Base-by-base conservation (phyloP, 2,797 vertebrate species). In the Pipistrellus kuhlii region DNA sequence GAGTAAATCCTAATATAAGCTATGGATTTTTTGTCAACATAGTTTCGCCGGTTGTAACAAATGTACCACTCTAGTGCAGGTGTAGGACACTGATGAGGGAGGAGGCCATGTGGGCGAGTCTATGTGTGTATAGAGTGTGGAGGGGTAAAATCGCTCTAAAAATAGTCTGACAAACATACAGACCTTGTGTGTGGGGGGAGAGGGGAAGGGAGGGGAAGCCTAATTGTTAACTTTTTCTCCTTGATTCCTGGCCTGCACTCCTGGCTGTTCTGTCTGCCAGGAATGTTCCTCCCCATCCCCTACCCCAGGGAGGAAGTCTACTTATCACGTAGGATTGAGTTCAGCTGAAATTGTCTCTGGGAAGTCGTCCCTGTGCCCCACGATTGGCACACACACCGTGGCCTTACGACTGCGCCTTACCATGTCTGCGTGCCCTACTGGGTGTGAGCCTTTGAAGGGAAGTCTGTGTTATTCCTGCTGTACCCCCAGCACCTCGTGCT, bases 371-470 rank as follows among this genome's bases (percentile, higher is more conserved):
- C 53, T 14, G 11, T n/a, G 14, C 21, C 35, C 17, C 8, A 13
- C 27, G 57, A 32, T 10, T 0, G 12, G 46, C 64, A n/a, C 0
- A 0, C 9, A 30, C 4, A 32, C 35, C 44, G 8, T 4, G 27
- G 41, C 59, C 64, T 85, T n/a, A 32, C 0, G 2, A 55, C 1
- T 5, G 76, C 10, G 14, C 68, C 20, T 78, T 8, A 46, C 12
- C n/a, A 7, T 0, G 4, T 73, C 35, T 46, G 80, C 41, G 10
- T 48, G 69, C 64, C 25, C 14, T 41, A 8, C 48, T 27, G 23
- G 53, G 76, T 23, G 11, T 8, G 20, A 62, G 55, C 30, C 62
- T 77, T 41, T 1, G 14, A 13, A 32, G 30, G n/a, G 68, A 62
- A 48, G 30, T 15, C 64, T 73, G 2, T 85, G 46, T 85, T 38